Percentiles rank a stretch among this genome's conserved stretches.
These are phyloP conservation scores for Rousettus leschenaultii DNA, from an alignment of 2,113 vertebrate genomes.

Conservation along the genomic window DNA sequence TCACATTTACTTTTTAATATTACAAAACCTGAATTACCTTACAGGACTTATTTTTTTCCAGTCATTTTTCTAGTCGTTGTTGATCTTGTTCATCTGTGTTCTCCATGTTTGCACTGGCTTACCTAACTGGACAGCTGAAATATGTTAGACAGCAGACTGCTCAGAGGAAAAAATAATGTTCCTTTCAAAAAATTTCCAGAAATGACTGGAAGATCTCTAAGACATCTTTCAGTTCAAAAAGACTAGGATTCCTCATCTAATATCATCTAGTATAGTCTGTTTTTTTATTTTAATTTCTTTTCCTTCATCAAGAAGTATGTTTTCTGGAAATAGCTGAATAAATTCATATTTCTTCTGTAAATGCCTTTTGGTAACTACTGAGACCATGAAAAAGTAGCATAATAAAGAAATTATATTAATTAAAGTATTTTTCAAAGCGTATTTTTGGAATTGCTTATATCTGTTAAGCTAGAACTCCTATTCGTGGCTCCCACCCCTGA, in stretches of 20 bases:
- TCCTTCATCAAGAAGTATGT: neutral
- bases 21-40: neutral
- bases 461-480: neutral
- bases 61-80: neutral
- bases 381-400: neutral
- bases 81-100: neutral
- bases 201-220: neutral
- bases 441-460: neutral
- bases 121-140: neutral
- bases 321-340: neutral
- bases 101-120: neutral
- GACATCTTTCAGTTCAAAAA: neutral
- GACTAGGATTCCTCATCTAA: neutral
- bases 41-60: neutral
- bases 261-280: neutral
- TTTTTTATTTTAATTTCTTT: conserved; percentile 6
- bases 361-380: neutral
- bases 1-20: conserved; percentile 4
- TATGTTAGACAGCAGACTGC: neutral
- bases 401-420: neutral
- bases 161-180: neutral
- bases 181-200: neutral
- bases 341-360: neutral
- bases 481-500: neutral
- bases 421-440: neutral